phyloP scores from a whole-genome alignment of 2,888 invertebrate genomes.

The Candidula unifasciata region DNA sequence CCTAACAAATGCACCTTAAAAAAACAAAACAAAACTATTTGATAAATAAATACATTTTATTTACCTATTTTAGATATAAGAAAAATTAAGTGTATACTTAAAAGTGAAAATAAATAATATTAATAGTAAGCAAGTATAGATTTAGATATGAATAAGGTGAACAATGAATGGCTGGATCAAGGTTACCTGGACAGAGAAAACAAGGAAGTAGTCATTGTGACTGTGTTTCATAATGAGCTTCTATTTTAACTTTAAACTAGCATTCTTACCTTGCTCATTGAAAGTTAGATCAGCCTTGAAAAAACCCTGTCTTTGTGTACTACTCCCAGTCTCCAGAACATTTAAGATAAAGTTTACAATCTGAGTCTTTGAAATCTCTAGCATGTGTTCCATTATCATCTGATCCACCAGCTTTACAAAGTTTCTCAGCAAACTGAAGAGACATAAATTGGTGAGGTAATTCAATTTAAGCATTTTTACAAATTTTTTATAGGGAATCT shows the following conservation, averaged over 20 bases:
- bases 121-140: no score
- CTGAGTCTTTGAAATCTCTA: slow-evolving; percentile 70
- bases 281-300: slow-evolving; percentile 73
- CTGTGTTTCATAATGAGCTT: neutral
- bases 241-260: neutral
- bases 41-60: no score
- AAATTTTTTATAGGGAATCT: neutral
- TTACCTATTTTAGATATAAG: no score
- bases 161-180: neutral
- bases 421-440: slow-evolving; percentile 72
- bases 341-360: slow-evolving; percentile 69
- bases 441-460: neutral
- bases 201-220: neutral
- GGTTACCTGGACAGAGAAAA: neutral
- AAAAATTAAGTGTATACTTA: no score
- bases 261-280: slow-evolving; percentile 66
- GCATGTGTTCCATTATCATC: slow-evolving; percentile 75
- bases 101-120: no score
- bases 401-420: slow-evolving; percentile 76
- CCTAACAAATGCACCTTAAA: no score
- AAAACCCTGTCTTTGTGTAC: slow-evolving; percentile 68
- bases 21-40: no score
- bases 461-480: neutral
- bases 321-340: slow-evolving; percentile 62
- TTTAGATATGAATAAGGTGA: neutral